Percentiles rank a stretch among this genome's conserved stretches.
phyloP scores from a whole-genome alignment of 2,113 vertebrate species.

The Nesospiza acunhae region DNA sequence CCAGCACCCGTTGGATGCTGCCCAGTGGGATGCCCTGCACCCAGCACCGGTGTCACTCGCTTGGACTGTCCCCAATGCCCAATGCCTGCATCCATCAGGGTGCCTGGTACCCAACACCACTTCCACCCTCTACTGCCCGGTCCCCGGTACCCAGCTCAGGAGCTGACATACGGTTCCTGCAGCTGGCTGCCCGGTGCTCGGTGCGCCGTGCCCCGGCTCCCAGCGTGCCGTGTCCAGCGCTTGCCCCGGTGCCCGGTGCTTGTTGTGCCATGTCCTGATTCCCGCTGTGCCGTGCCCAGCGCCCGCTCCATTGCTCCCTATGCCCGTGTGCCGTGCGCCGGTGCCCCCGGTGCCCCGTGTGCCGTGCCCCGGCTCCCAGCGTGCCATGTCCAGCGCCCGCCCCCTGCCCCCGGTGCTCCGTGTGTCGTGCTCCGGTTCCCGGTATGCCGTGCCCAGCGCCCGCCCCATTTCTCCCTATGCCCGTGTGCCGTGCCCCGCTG shows the following conservation, averaged over 20 bases:
- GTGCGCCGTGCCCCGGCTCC: no score
- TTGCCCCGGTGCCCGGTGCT: background rate
- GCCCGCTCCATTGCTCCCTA: no score
- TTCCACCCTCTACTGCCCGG: background rate
- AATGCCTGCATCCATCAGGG: background rate
- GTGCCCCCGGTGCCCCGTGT: no score
- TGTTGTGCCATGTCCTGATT: background rate
- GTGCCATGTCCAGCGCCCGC: background rate
- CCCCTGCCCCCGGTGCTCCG: background rate
- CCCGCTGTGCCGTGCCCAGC: rapidly evolving
- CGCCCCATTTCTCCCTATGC: background rate
- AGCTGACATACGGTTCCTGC: background rate
- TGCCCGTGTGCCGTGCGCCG: background rate
- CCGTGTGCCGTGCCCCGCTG: no score
- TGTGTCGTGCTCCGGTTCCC: background rate
- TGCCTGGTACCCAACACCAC: background rate
- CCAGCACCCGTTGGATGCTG: background rate
- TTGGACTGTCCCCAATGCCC: background rate
- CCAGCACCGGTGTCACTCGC: background rate
- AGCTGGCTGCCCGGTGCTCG: background rate
- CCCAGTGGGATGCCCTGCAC: background rate
- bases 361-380: no score
- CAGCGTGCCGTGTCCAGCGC: background rate
- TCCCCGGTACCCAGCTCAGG: background rate
- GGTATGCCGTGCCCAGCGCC: background rate